Conservation (phyloP, 2,888 invertebrate species). For the Protonemura montana region DNA sequence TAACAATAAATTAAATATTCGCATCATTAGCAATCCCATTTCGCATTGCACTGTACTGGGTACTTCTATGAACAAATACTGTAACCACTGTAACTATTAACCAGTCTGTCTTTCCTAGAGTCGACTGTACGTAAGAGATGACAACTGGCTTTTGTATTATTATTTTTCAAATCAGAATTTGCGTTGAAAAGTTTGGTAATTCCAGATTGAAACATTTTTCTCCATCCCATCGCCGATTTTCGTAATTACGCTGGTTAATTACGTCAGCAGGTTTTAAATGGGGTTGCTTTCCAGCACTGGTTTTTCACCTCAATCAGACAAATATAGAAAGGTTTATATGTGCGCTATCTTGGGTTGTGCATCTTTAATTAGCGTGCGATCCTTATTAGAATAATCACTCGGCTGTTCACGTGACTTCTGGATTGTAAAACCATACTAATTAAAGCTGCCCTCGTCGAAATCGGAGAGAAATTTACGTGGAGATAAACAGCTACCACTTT, state of each 20-base stretch:
- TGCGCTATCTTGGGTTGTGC: not conserved
- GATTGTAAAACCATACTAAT: not conserved
- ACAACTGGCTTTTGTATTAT: not conserved
- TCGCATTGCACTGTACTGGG: not conserved
- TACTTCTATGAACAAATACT: not conserved
- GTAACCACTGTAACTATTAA: not conserved
- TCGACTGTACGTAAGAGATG: not conserved
- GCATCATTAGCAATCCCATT: conserved; percentile 49
- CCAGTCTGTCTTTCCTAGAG: not conserved
- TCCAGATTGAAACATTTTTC: not conserved
- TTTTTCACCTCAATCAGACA: not conserved
- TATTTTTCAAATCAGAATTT: not conserved
- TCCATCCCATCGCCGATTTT: not conserved
- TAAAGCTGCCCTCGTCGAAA: not conserved
- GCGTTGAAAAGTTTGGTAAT: not conserved
- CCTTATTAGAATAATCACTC: not conserved
- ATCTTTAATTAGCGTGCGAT: not conserved
- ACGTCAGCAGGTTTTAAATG: conserved; percentile 12
- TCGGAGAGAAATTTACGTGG: not conserved
- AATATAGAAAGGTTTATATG: not conserved
- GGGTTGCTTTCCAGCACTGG: not conserved
- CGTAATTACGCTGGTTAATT: not conserved
- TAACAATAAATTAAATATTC: conserved; percentile 40
- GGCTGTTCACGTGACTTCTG: not conserved
- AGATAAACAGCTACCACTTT: not conserved